Base-by-base conservation (phyloP, 2,888 invertebrate species). In the Pachycephus smyrnensis region DNA sequence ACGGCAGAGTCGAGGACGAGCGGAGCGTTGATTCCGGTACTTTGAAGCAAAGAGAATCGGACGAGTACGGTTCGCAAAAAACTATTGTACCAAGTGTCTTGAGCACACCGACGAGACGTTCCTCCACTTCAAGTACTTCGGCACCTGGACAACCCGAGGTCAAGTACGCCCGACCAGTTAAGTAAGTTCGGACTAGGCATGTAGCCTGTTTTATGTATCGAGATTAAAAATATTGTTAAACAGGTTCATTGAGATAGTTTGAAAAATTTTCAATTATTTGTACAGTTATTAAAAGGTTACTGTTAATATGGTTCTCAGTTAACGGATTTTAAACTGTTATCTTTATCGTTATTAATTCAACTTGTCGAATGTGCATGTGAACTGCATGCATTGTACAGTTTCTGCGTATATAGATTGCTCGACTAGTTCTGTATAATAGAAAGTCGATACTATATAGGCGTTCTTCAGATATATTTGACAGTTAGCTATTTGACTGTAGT, bases 91-190 rank as follows among this genome's bases (percentile, higher is more conserved):
- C 88, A 1, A 85, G 86, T 73, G 84, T 86, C 40, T 81, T 82
- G 68, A 88, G 84, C 79, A 85, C 87, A 68, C 86, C 87, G 71
- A 85, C 86, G 68, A 86, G 84, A 78, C 84, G 86, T 75, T 84
- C 86, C 33, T 88, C 88, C 30, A 79, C 86, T 30, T 86, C 88
- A 32, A 86, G 86, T 68, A 82, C 86, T 32, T 82, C 88, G 76
- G 82, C 86, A 76, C 82, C 85, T 69, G 86, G 85, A 77, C 88
- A 88, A 79, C 89, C 90, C 30, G 90, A 91, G 86, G 86, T 91
- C 80, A 91, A 90, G 85, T 91, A 89, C 84, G 91, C 91, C 76
- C 88, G 89, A 80, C 90, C 90, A 82, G 89, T 91, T 78, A 90
- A 90, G 90, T 91, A 84, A 88, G 89, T 88, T 84, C 80, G 77